Base-by-base conservation (phyloP, 2,113 vertebrate species). In the Dicrurus megarhynchus region DNA sequence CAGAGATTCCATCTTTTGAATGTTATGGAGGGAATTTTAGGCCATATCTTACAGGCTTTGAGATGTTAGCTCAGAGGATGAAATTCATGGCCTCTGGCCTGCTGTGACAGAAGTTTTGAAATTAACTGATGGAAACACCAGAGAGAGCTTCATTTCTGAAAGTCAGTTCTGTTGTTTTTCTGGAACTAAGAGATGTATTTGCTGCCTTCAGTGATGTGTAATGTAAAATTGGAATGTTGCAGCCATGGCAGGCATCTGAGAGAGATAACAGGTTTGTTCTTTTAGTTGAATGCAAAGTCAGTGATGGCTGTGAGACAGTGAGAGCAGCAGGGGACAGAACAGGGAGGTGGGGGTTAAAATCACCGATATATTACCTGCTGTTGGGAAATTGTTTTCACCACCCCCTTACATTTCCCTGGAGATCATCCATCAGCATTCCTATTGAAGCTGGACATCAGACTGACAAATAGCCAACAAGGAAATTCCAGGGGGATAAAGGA, bases 281-380 rank as follows among this genome's bases (percentile, higher is more conserved):
- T 89, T 61, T 23, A 49, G 35, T 56, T 50, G n/a, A 65, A n/a
- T 14, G 8, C 0, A 0, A n/a, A 86, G 35, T 44, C 64, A 30
- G 46, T 44, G 74, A 46, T 14, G 28, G 46, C 24, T 77, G 24
- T 4, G 3, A 61, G 63, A 76, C 59, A 44, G 33, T 47, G 68
- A 49, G 0, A 6, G 49, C 27, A 50, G 42, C 56, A 63, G 39
- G 44, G 20, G 23, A 44, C 24, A 30, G 30, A 73, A 57, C 12
- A 22, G 26, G 33, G 8, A 79, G 14, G 4, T 3, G 44, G 49
- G 37, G 46, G 44, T 86, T 92, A 86, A 90, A 77, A 73, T 52
- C 41, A 80, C 28, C 33, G 89, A 4, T 63, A 8, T 77, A 27
- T 70, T 67, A 70, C 50, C 63, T 81, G 55, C 73, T 81, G 55